Conservation (phyloP, 2,113 vertebrate genomes). For the Lamprologus callipterus region DNA sequence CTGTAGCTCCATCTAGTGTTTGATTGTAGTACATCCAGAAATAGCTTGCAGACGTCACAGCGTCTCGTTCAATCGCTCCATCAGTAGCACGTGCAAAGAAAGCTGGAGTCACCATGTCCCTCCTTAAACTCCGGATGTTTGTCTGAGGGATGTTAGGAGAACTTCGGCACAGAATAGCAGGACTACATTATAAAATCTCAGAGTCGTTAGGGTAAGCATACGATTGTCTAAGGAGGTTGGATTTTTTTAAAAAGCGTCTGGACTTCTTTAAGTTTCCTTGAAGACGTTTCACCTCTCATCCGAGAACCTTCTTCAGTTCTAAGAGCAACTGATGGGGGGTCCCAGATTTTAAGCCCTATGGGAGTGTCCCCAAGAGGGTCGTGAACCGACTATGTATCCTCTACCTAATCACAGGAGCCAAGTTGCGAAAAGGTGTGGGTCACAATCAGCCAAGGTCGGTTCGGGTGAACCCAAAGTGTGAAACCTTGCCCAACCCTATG, state of each 20-base stretch:
- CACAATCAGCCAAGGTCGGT: background rate
- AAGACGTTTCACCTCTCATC: background rate
- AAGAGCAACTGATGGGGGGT: background rate
- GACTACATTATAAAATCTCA: background rate
- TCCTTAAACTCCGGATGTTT: background rate
- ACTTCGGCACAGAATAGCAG: background rate
- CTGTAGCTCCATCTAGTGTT: slow-evolving; percentile 34
- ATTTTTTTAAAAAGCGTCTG: background rate
- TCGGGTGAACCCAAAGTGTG: background rate
- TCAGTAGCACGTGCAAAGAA: background rate
- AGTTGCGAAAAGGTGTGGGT: background rate
- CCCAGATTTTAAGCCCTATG: background rate
- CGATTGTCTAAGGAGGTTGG: background rate
- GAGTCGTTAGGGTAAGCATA: background rate
- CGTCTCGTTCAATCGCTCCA: background rate
- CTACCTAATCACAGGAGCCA: background rate
- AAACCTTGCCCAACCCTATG: background rate
- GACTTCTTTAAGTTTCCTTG: background rate
- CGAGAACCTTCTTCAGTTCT: background rate
- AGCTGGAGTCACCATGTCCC: background rate
- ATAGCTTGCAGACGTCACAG: background rate
- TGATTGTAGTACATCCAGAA: background rate
- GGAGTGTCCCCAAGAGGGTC: background rate
- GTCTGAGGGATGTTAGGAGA: background rate
- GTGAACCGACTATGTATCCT: background rate